phyloP scores from a whole-genome alignment of 2,797 vertebrate species.

The Sebastiscus tertius region DNA sequence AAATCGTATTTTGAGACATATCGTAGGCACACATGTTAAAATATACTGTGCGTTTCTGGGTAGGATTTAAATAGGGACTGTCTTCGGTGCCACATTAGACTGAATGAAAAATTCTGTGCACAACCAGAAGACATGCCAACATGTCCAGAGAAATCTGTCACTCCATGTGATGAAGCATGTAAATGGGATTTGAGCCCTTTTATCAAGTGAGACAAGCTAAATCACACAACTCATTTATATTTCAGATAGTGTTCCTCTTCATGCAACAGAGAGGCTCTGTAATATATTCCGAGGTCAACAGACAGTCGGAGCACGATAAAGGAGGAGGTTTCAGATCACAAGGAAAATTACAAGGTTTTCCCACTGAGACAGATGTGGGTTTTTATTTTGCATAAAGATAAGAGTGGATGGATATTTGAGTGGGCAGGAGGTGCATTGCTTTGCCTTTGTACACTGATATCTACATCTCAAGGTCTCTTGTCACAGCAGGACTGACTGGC shows the following conservation, averaged over 20 bases:
- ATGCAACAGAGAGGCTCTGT: conserved; percentile 25
- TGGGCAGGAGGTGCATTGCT: neutral
- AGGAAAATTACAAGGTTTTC: neutral
- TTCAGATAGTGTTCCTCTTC: conserved; percentile 17
- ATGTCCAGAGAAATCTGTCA: conserved; percentile 28
- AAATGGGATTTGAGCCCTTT: conserved; percentile 28
- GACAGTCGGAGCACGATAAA: neutral
- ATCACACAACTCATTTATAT: conserved; percentile 31
- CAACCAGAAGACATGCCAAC: conserved; percentile 4
- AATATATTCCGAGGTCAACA: conserved; percentile 21
- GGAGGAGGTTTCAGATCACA: conserved; percentile 1
- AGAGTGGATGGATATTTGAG: neutral
- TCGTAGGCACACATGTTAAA: conserved; percentile 3
- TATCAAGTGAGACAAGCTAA: conserved; percentile 32
- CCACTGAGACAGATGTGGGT: neutral
- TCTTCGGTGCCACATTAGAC: neutral
- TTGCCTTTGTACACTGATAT: neutral
- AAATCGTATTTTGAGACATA: neutral
- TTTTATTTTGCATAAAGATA: conserved; percentile 21
- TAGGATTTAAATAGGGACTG: conserved; percentile 8
- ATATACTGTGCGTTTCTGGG: neutral
- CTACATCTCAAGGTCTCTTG: conserved; percentile 18
- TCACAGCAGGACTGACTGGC: conserved; percentile 1
- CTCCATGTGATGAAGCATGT: conserved; percentile 12
- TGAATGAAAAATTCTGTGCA: conserved; percentile 3